Evolutionary conservation across 2,113 vertebrate genomes (phyloP).

Genomic region (Felis catus): F.catus_Fca126_mat1.0 CM031417.1:40256501-40257000

Average conservation of each 20-base stretch:
- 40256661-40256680: background rate
- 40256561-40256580: background rate
- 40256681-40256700: background rate
- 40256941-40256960: background rate
- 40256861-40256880: background rate
- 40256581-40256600: background rate
- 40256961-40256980: background rate
- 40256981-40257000: background rate
- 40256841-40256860: background rate
- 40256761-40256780: background rate
- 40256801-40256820: background rate
- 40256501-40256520: background rate
- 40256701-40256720: background rate
- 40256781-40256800: background rate
- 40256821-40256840: background rate
- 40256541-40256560: background rate
- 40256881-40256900: background rate
- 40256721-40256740: background rate
- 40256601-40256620: background rate
- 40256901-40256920: background rate
- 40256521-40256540: background rate
- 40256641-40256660: background rate
- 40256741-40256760: background rate
- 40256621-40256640: constrained; percentile 52
- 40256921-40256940: background rate